Conservation (phyloP, 2,113 vertebrate species). For the Corvus moneduloides region DNA sequence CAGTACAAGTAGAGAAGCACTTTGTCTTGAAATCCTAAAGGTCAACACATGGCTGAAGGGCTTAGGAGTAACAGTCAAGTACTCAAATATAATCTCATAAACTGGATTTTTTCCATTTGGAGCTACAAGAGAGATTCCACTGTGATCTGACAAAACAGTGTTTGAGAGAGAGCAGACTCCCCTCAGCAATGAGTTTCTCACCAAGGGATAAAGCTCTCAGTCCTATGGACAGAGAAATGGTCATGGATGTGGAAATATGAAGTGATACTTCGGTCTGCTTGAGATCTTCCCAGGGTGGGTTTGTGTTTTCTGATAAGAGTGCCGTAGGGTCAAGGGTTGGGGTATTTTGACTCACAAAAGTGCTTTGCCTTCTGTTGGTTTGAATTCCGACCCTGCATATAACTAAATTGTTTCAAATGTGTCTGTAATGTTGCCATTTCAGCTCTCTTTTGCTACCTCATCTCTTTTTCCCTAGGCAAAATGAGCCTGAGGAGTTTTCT, state of each 20-base stretch:
- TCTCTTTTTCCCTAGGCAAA: background rate
- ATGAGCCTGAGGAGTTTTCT: background rate
- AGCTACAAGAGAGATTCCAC: background rate
- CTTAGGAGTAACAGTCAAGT: background rate
- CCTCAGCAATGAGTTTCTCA: background rate
- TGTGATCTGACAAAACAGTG: background rate
- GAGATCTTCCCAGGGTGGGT: background rate
- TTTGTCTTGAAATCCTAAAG: conserved; percentile 5
- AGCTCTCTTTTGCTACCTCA: background rate
- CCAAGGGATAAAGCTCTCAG: background rate
- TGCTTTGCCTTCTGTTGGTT: background rate
- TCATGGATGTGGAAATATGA: background rate
- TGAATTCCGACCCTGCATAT: background rate
- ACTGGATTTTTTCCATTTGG: background rate
- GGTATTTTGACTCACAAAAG: background rate
- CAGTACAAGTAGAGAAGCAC: background rate
- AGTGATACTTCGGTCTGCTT: background rate
- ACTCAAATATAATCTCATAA: conserved; percentile 21
- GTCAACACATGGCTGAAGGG: background rate
- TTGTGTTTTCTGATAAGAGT: background rate
- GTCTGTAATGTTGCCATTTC: background rate
- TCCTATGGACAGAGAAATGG: background rate
- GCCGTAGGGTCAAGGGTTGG: background rate
- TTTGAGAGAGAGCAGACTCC: background rate
- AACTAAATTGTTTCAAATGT: background rate